These are phyloP conservation scores for Caenorhabditis wallacei DNA, from an alignment of 2,888 invertebrate genomes.

Conservation along the genomic window DNA sequence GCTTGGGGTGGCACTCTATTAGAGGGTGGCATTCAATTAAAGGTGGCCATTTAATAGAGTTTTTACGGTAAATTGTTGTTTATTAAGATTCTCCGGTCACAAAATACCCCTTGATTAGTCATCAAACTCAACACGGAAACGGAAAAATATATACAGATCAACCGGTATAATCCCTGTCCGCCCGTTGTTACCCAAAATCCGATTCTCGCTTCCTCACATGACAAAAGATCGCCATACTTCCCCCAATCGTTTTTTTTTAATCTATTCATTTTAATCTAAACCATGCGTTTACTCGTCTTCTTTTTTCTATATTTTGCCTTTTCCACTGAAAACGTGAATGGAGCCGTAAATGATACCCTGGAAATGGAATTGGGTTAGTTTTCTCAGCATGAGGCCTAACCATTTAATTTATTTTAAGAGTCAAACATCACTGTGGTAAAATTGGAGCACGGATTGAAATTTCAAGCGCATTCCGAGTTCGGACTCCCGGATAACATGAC, in stretches of 20 bases:
- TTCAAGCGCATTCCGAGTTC: slow-evolving; percentile 53
- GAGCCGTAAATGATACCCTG: slow-evolving; percentile 37
- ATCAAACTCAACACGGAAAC: too few species aligned
- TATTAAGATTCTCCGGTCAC: too few species aligned
- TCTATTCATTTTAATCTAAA: slow-evolving; percentile 12
- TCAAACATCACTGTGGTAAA: slow-evolving; percentile 62
- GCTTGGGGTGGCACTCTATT: too few species aligned
- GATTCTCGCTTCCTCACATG: not conserved
- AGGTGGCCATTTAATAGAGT: too few species aligned
- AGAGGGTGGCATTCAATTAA: too few species aligned
- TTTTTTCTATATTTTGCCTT: not conserved
- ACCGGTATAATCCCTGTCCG: not conserved
- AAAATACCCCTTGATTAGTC: too few species aligned
- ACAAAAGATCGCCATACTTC: slow-evolving; percentile 26
- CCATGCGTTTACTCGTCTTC: slow-evolving; percentile 10
- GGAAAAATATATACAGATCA: too few species aligned
- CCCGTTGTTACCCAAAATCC: slow-evolving; percentile 11
- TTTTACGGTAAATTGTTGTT: too few species aligned
- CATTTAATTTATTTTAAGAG: slow-evolving; percentile 26
- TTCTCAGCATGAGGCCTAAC: not conserved
- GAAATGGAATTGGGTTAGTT: slow-evolving; percentile 55
- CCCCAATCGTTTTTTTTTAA: not conserved
- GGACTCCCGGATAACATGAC: slow-evolving; percentile 46
- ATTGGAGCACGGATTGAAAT: slow-evolving; percentile 51
- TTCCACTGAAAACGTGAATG: not conserved